Percentiles rank a stretch among this genome's conserved stretches.
Conservation (phyloP, 2,888 invertebrate genomes). For the Pollenia griseotomentosa region DNA sequence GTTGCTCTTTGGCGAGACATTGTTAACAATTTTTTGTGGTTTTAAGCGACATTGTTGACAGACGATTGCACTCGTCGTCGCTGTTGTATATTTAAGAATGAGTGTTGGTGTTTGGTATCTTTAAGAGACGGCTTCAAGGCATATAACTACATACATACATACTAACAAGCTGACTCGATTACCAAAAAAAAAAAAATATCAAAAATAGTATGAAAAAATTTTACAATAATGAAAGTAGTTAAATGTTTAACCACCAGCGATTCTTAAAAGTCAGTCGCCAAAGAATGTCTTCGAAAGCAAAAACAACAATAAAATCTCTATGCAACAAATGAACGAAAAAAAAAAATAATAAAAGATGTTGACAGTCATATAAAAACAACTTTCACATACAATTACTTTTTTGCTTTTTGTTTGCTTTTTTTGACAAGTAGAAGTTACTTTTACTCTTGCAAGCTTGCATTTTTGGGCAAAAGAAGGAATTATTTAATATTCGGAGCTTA, state of each 20-base stretch:
- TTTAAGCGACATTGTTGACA: conserved; percentile 72
- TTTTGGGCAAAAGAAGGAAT: conserved; percentile 4
- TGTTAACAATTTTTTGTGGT: conserved; percentile 65
- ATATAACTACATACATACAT: background rate
- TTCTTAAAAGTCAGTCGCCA: conserved; percentile 67
- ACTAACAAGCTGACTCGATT: conserved; percentile 19
- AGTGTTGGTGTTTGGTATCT: conserved; percentile 49
- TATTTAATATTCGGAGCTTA: conserved; percentile 36
- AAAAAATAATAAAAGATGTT: conserved; percentile 58
- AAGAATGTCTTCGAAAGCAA: conserved; percentile 65
- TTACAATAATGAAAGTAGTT: conserved; percentile 72
- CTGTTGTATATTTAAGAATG: conserved; percentile 6
- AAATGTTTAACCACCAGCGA: conserved; percentile 68
- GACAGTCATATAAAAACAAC: conserved; percentile 71
- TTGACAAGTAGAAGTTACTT: conserved; percentile 46
- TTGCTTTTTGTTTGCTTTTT: conserved; percentile 1
- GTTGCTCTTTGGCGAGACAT: conserved; percentile 63
- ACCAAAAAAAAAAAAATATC: conserved; percentile 3
- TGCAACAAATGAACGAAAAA: conserved; percentile 50
- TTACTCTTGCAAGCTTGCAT: conserved; percentile 53
- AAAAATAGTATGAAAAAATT: conserved; percentile 25
- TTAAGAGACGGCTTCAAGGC: conserved; percentile 63
- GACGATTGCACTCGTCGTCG: conserved; percentile 63
- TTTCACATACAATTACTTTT: conserved; percentile 72
- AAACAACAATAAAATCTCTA: conserved; percentile 55